Evolutionary conservation across 2,888 invertebrate species (phyloP).

Genomic region (Mesorhabditis spiculigera): DNA sequence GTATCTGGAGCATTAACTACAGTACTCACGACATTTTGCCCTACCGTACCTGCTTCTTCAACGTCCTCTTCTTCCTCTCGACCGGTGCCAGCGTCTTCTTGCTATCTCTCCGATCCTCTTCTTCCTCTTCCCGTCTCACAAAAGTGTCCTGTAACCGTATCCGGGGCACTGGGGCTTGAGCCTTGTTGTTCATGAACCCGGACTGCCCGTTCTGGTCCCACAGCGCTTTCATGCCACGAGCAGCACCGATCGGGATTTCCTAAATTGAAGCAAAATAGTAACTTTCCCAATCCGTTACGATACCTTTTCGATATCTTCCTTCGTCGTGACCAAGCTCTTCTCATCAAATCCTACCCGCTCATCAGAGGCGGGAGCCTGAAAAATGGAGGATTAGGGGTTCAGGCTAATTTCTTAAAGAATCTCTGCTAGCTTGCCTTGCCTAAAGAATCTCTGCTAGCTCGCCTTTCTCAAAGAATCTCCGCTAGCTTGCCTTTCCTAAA

Average conservation of each 20-base stretch:
- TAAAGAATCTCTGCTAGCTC: too few species aligned
- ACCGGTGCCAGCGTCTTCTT: neutral
- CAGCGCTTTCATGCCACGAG: neutral
- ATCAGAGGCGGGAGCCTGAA: neutral
- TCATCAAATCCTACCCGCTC: neutral
- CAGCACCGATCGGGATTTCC: neutral
- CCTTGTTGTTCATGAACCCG: neutral
- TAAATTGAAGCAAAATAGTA: too few species aligned
- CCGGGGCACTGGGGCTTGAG: neutral
- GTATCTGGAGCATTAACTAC: neutral
- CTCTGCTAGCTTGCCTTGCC: too few species aligned
- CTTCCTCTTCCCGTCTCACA: neutral
- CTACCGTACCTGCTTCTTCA: neutral
- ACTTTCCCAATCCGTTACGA: too few species aligned
- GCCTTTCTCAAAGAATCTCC: too few species aligned
- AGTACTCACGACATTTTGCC: neutral
- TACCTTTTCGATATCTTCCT: constrained; percentile 6
- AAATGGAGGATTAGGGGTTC: neutral
- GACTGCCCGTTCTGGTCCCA: neutral
- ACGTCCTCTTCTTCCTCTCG: neutral
- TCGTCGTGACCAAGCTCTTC: constrained; percentile 6
- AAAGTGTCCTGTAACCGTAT: neutral
- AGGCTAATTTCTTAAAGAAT: neutral
- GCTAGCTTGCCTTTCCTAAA: too few species aligned
- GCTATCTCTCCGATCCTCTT: neutral